Evolutionary conservation across 2,888 invertebrate genomes (phyloP), one percentile per base, ranked within the genome.

Genomic region (Argynnis bischoffii): DNA sequence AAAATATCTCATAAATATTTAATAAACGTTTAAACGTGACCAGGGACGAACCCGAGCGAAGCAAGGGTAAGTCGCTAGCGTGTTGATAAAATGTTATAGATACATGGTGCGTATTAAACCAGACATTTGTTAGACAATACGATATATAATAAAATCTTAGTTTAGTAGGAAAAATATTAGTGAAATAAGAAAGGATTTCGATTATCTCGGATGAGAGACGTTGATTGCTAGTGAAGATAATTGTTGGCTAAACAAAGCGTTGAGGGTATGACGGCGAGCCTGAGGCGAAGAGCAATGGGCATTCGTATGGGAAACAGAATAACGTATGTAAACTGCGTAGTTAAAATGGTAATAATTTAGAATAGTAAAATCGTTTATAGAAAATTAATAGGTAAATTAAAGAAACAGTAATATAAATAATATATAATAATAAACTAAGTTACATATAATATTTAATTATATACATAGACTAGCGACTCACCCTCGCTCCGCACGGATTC

Each of bases 181-280:
- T 65, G 66, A 67, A 63, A 63, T 64, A 66, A 60, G 67, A 63
- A 69, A 73, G 70, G 73, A 67, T 75, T 76, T 76, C 74, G 76
- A 75, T 76, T 76, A 76, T 75, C 73, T 75, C 63, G 65, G 67
- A 70, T 64, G 69, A 63, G 77, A 85, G 81, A 85, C 81, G 81
- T 79, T 85, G 83, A 89, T 88, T 84, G 84, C 81, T 79, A 71
- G 81, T 81, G 81, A 81, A 86, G 87, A 87, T 90, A 89, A 91
- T 91, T 89, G 87, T 81, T 85, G 80, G 86, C 86, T 85, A 89
- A 90, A 90, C 88, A 88, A 90, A 90, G 85, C 86, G 81, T 82
- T 84, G 76, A 78, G 78, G 75, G 83, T 82, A 81, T 88, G 88
- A 88, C 85, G 84, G 83, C 82, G 74, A 74, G 85, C 85, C 87